Base-by-base conservation (phyloP, 2,113 vertebrate genomes). In the Hypocryptadius cinnamomeus region DNA sequence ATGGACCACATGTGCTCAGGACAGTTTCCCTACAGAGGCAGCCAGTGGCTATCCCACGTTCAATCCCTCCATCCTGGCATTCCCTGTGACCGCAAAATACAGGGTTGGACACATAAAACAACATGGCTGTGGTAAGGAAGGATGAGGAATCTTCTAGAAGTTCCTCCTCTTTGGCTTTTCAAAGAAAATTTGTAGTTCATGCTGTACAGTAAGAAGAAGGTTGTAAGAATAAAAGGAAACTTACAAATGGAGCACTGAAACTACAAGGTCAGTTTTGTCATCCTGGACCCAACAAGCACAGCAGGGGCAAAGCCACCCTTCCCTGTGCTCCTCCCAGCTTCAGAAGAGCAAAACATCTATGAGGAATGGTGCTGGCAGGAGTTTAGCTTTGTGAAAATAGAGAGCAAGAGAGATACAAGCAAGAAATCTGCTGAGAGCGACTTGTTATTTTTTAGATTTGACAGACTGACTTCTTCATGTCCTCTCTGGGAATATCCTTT, bases 11-110 rank as follows among this genome's bases (percentile, higher is more conserved):
- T 65, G 47, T 79, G 59, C 48, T 80, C 39, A 1, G 11, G 53
- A 45, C 35, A 59, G 51, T 23, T 90, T 59, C 48, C 8, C 54
- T 25, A 14, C 13, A 15, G 42, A 51, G 23, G 40, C 60, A 87
- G 72, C 24, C 70, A 70, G 56, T 1, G 51, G 28, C 42, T 47
- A 11, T 76, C 31, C 24, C 18, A 25, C 0, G 0, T 28, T 85
- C 53, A 79, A 56, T 24, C 31, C 27, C 25, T 69, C n/a, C 57
- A 74, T 9, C 23, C 61, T 3, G 4, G 25, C 12, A 33, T 59
- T 72, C 33, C 8, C 25, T 48, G 25, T 37, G 37, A 72, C 68
- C 77, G 68, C 14, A 74, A 72, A 89, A 79, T 7, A 8, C 2
- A 9, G 40, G 51, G 20, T 0, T 85, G 40, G 70, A 45, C 57